These are phyloP conservation scores for Drosophila leonis DNA, from an alignment of 2,888 invertebrate species.

Conservation along the genomic window DNA sequence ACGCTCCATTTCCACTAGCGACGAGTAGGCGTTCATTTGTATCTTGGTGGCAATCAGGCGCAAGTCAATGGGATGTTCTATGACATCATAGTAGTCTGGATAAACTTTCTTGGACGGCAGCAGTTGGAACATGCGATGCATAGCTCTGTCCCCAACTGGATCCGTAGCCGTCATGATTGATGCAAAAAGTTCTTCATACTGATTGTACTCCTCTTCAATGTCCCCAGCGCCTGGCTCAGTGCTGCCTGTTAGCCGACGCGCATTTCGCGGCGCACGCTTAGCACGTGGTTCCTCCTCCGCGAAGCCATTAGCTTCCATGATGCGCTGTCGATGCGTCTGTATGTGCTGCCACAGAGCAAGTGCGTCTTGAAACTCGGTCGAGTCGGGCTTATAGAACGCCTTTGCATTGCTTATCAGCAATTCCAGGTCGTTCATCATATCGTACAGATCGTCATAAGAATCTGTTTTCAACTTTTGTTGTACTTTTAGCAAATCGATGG, in stretches of 20 bases:
- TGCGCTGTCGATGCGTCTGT: slow-evolving; percentile 85
- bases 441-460: slow-evolving; percentile 97
- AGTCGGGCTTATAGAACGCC: slow-evolving; percentile 95
- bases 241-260: slow-evolving; percentile 84
- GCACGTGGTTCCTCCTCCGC: slow-evolving; percentile 81
- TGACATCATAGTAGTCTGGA: slow-evolving; percentile 97
- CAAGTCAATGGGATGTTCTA: slow-evolving; percentile 97
- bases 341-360: slow-evolving; percentile 94
- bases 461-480: slow-evolving; percentile 99
- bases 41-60: slow-evolving; percentile 96
- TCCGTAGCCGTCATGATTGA: slow-evolving; percentile 95
- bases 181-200: slow-evolving; percentile 95
- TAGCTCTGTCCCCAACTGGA: slow-evolving; percentile 90
- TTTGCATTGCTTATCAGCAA: slow-evolving; percentile 97
- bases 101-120: slow-evolving; percentile 96
- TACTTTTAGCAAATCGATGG: slow-evolving; percentile 96
- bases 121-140: slow-evolving; percentile 95
- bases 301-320: slow-evolving; percentile 82
- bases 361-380: slow-evolving; percentile 95
- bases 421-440: slow-evolving; percentile 95
- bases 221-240: slow-evolving; percentile 90
- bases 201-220: slow-evolving; percentile 90
- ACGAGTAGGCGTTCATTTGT: slow-evolving; percentile 92
- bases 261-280: slow-evolving; percentile 81
- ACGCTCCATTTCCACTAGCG: slow-evolving; percentile 93